Evolutionary conservation across 2,888 invertebrate genomes (phyloP).

Genomic region (Spilarctia lutea): DNA sequence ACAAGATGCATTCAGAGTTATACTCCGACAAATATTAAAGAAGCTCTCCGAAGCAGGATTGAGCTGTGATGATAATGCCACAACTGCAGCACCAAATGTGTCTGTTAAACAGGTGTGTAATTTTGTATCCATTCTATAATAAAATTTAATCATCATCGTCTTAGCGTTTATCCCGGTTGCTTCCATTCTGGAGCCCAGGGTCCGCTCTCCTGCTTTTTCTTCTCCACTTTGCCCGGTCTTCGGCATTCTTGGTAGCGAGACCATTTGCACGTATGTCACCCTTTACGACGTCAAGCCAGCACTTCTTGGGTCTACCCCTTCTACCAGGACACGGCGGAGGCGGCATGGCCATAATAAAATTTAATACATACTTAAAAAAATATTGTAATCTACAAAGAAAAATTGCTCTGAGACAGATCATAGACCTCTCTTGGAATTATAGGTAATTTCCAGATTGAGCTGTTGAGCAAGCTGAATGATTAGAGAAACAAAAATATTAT

Average conservation of each 20-base stretch:
- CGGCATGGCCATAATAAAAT: too few species aligned
- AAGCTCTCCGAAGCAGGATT: constrained; percentile 81
- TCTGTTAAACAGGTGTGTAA: constrained; percentile 78
- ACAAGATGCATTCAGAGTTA: constrained; percentile 81
- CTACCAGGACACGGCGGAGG: too few species aligned
- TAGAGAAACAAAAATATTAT: neutral
- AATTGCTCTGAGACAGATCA: neutral
- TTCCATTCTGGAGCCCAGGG: too few species aligned
- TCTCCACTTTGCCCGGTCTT: too few species aligned
- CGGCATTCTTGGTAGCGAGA: too few species aligned
- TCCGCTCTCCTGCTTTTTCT: too few species aligned
- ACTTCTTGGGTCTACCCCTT: too few species aligned
- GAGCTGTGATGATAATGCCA: constrained; percentile 77
- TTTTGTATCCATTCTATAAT: neutral
- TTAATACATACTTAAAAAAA: neutral
- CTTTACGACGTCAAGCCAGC: too few species aligned
- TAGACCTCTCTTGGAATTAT: neutral
- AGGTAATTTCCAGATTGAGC: neutral
- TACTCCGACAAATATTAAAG: constrained; percentile 80
- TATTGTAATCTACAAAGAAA: neutral
- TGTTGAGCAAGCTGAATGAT: neutral
- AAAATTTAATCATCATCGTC: too few species aligned
- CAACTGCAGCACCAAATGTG: constrained; percentile 77
- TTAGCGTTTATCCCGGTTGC: too few species aligned
- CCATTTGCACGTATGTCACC: too few species aligned